A percentile compares a stretch with the other conserved stretches of the same genome.
Evolutionary conservation across 1,140 invertebrate genomes (phyloP).

Genomic region (Spodoptera frugiperda): DNA sequence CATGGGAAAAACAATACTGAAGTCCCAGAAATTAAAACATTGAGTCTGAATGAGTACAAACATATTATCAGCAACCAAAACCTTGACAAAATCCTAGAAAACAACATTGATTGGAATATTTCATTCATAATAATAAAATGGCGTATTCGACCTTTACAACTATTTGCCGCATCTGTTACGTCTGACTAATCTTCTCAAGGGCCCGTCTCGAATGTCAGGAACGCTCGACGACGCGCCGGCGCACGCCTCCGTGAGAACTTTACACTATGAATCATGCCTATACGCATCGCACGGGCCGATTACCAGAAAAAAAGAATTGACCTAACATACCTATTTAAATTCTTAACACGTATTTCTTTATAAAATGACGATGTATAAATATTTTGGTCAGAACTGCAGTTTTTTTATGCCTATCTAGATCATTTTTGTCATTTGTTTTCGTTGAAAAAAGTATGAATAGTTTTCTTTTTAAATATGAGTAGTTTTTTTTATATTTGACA

Average conservation of each 20-base stretch:
- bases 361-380: slow-evolving; percentile 1
- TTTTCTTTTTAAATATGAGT: too few relatives aligned
- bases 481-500: too few relatives aligned
- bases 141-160: neutral
- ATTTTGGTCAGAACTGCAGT: too few relatives aligned
- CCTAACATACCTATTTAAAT: neutral
- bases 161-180: neutral
- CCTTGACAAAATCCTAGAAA: too few relatives aligned
- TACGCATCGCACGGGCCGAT: slow-evolving; percentile 45
- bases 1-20: too few relatives aligned
- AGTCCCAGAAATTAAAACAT: too few relatives aligned
- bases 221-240: slow-evolving; percentile 47
- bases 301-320: neutral
- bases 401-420: neutral
- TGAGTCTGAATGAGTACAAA: too few relatives aligned
- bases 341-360: slow-evolving; percentile 3
- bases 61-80: too few relatives aligned
- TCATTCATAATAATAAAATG: too few relatives aligned
- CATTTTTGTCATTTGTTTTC: neutral
- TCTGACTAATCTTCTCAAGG: slow-evolving; percentile 23
- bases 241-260: slow-evolving; percentile 53
- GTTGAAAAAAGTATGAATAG: neutral
- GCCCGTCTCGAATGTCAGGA: slow-evolving; percentile 49
- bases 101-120: too few relatives aligned
- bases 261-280: slow-evolving; percentile 55